Evolutionary conservation across 2,797 vertebrate genomes (phyloP), one percentile per base, ranked within the genome.

Genomic region (Tiaroga cobitis): DNA sequence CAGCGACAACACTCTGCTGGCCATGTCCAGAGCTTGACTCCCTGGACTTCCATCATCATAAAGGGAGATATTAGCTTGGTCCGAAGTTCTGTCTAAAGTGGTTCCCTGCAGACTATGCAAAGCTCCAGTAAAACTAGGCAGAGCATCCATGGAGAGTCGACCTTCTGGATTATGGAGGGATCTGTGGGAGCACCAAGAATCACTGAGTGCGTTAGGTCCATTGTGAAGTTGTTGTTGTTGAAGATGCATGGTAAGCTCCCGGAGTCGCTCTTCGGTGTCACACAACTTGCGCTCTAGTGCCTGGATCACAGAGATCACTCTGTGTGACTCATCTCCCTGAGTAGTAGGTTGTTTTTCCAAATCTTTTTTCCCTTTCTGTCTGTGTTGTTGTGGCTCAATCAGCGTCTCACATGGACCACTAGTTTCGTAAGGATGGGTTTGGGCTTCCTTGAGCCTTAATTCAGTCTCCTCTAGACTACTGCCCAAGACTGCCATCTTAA

Each of bases 211-310:
- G 10, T 46, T 21, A n/a, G 67, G 54, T 32, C 15, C 75, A 49
- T 11, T 9, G 54, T 26, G 63, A 49, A 80, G 18, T n/a, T 95
- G 94, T 0, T 97, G 96, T 80, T 96, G 96, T 89, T 97, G 96
- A 3, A 99, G 94, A 77, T 94, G 95, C 83, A 96, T 89, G 0
- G 96, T 97, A 67, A 98, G 96, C 2, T 97, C 96, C 87, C 95
- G 95, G 19, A 99, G 95, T 82, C 97, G 98, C 59, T 97, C 97
- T 88, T 99, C 97, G 0, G 97, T 98, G 79, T 96, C 92, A 0
- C 95, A 96, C 29, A 99, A 95, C 81, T 99, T 99, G 37, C 94
- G 96, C 93, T 99, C 97, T 63, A 99, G 93, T 10, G 95, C 94
- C 85, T 96, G 96, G 88, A 99, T 98, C 82, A 96, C 94, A 4